Conservation (phyloP, 2,113 vertebrate genomes). For the Caranx ignobilis region DNA sequence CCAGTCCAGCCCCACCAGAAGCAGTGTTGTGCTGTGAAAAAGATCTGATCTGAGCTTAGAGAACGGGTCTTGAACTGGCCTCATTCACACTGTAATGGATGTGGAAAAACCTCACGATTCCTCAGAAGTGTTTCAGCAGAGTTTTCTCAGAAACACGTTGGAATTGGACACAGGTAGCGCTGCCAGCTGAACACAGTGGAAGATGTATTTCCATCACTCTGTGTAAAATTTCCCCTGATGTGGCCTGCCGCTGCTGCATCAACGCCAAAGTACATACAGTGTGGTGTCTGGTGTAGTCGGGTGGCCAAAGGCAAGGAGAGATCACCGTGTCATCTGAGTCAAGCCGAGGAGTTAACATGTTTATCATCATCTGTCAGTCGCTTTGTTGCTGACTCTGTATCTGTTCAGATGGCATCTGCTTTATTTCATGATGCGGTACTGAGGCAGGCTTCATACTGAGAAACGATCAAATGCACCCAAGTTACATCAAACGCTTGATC, state of each 20-base stretch:
- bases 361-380: background rate
- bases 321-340: background rate
- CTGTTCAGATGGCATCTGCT: background rate
- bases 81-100: background rate
- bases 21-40: background rate
- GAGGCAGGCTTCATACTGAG: background rate
- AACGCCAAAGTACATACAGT: background rate
- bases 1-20: too few species aligned
- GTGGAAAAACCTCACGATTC: background rate
- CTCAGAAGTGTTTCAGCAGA: background rate
- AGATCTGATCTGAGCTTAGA: background rate
- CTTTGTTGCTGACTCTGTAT: background rate
- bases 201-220: slow-evolving; percentile 13
- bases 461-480: background rate
- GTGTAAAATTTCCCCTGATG: slow-evolving; percentile 12
- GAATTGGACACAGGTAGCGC: background rate
- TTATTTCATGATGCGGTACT: background rate
- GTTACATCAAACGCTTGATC: background rate
- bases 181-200: slow-evolving; percentile 1
- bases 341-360: background rate
- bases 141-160: slow-evolving; percentile 20
- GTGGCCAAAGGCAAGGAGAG: background rate
- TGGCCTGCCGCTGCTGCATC: background rate
- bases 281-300: background rate
- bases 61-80: background rate